These are phyloP conservation scores for Triplophysa yarkandensis DNA, from an alignment of 2,797 vertebrate species.

Conservation along the genomic window DNA sequence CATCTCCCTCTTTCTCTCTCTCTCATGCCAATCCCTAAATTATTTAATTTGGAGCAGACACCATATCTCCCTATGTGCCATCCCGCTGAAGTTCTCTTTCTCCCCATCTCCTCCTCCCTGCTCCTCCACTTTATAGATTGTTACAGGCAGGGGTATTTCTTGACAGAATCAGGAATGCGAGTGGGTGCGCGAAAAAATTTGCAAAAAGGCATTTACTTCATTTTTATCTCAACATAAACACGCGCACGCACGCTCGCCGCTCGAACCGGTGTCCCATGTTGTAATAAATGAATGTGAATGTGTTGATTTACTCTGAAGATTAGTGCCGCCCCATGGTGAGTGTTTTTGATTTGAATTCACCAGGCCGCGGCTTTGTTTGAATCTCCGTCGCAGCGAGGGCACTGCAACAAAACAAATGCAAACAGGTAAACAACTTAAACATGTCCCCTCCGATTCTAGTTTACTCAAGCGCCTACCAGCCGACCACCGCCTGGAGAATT, in stretches of 20 bases:
- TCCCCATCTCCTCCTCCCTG: constrained; percentile 24
- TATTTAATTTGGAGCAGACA: constrained; percentile 61
- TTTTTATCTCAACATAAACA: constrained; percentile 52
- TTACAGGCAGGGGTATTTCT: constrained; percentile 47
- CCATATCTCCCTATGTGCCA: constrained; percentile 58
- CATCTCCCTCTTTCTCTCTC: constrained; percentile 29
- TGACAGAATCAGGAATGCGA: constrained; percentile 46
- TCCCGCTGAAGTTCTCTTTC: constrained; percentile 52
- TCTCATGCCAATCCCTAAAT: constrained; percentile 57
- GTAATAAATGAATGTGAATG: constrained; percentile 57
- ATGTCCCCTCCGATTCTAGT: constrained; percentile 54
- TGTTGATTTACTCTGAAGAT: constrained; percentile 62
- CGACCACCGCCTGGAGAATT: constrained; percentile 33
- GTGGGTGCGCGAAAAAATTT: constrained; percentile 49
- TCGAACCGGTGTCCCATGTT: constrained; percentile 47
- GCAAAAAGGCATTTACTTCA: constrained; percentile 57
- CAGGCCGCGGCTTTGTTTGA: constrained; percentile 56
- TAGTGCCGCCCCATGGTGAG: constrained; percentile 57
- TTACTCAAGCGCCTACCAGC: constrained; percentile 38
- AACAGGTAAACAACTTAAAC: constrained; percentile 64
- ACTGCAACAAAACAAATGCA: constrained; percentile 56
- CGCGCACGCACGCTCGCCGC: constrained; percentile 42
- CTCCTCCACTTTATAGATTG: constrained; percentile 53
- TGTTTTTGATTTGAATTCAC: constrained; percentile 62
- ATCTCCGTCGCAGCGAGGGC: constrained; percentile 54